phyloP scores from a whole-genome alignment of 2,888 invertebrate species.

The Dendrolimus houi region DNA sequence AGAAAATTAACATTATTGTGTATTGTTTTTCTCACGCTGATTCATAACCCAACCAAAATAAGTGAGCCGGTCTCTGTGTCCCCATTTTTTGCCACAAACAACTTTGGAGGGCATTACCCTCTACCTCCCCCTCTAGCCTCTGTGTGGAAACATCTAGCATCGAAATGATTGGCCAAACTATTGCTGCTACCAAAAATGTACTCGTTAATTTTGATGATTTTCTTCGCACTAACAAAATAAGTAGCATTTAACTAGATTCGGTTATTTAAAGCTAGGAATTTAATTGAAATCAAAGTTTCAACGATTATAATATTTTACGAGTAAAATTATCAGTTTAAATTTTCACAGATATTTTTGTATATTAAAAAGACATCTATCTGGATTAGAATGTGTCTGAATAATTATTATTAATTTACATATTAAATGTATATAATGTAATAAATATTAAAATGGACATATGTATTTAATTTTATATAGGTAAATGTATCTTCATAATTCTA shows the following conservation, averaged over 20 bases:
- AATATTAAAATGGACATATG: no score
- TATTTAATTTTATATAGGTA: no score
- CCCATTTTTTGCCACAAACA: constrained; percentile 75
- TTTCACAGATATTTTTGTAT: no score
- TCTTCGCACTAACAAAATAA: constrained; percentile 2
- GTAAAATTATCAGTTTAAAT: no score
- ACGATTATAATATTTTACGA: no score
- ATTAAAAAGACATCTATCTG: no score
- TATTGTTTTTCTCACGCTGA: constrained; percentile 69
- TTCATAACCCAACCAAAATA: constrained; percentile 67
- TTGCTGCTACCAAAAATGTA: constrained; percentile 21
- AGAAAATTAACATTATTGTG: constrained; percentile 37
- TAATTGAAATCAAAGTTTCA: no score
- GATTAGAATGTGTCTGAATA: no score
- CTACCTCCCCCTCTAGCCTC: constrained; percentile 43
- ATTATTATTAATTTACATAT: no score
- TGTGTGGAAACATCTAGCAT: constrained; percentile 56
- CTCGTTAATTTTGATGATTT: constrained; percentile 15
- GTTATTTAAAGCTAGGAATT: no score
- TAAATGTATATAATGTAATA: no score
- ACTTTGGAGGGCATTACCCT: constrained; percentile 71
- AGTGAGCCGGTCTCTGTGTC: constrained; percentile 66
- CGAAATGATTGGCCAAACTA: constrained; percentile 48
- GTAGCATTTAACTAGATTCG: not conserved
- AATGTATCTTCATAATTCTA: no score